Evolutionary conservation across 2,888 invertebrate species (phyloP).

Genomic region (Eupithecia tripunctaria): DNA sequence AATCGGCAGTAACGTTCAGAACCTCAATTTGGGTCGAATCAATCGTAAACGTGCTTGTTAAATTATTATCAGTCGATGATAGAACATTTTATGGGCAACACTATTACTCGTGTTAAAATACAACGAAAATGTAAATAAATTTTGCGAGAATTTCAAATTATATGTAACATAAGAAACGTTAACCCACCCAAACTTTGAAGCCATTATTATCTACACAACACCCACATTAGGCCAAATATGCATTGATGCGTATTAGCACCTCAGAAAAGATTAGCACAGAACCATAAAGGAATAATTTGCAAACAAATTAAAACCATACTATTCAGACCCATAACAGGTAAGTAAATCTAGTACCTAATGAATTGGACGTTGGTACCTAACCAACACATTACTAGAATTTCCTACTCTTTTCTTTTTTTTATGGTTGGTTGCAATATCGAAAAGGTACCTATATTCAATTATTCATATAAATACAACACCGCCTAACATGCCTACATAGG

Average conservation of each 20-base stretch:
- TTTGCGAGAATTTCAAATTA: background rate
- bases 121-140: background rate
- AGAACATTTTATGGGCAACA: conserved; percentile 1
- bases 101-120: background rate
- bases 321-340: background rate
- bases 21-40: background rate
- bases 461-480: background rate
- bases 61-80: background rate
- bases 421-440: background rate
- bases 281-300: background rate
- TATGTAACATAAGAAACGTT: background rate
- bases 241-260: conserved; percentile 16
- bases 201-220: conserved; percentile 24
- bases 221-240: conserved; percentile 35
- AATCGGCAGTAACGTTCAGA: background rate
- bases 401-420: background rate
- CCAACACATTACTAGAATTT: too few relatives aligned
- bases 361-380: too few relatives aligned
- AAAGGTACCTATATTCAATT: too few relatives aligned
- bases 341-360: conserved; percentile 19
- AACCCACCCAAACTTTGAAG: conserved; percentile 30
- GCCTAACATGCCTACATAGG: background rate
- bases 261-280: too few relatives aligned
- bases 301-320: background rate
- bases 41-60: conserved; percentile 8